These are phyloP conservation scores for Guaruba guarouba DNA, from an alignment of 2,113 vertebrate genomes.

Conservation along the genomic window DNA sequence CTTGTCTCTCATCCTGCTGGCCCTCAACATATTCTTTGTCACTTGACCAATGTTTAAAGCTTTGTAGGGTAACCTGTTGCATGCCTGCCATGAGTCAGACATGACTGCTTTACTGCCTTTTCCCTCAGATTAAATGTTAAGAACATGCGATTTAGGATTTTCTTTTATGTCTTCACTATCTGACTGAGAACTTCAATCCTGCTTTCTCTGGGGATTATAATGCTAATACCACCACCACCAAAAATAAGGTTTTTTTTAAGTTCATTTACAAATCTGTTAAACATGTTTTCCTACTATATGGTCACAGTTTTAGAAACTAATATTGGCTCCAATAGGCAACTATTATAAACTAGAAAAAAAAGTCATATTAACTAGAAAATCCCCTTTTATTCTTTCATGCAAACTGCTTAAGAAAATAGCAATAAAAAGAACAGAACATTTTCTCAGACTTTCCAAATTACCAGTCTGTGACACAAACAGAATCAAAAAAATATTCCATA, in stretches of 20 bases:
- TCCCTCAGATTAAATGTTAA: neutral
- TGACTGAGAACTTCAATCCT: neutral
- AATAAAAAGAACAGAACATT: neutral
- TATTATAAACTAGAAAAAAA: neutral
- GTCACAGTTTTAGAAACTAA: neutral
- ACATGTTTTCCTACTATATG: neutral
- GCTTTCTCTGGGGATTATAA: neutral
- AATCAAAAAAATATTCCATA: neutral
- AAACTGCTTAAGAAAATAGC: neutral
- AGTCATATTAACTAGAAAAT: neutral
- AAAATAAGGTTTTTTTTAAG: neutral
- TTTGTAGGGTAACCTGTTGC: neutral
- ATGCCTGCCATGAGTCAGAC: neutral
- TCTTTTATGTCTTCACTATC: neutral
- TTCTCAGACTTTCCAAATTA: neutral
- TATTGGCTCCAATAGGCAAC: neutral
- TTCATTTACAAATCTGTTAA: neutral
- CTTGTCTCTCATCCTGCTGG: neutral
- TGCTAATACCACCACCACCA: neutral
- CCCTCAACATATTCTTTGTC: neutral
- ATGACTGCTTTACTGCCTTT: neutral
- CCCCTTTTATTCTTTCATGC: neutral
- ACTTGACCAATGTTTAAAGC: neutral
- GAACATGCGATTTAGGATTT: neutral
- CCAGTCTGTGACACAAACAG: neutral